Percentiles rank a stretch among this genome's conserved stretches.
phyloP scores from a whole-genome alignment of 2,113 vertebrate genomes.

The Xyliphius kryptos region DNA sequence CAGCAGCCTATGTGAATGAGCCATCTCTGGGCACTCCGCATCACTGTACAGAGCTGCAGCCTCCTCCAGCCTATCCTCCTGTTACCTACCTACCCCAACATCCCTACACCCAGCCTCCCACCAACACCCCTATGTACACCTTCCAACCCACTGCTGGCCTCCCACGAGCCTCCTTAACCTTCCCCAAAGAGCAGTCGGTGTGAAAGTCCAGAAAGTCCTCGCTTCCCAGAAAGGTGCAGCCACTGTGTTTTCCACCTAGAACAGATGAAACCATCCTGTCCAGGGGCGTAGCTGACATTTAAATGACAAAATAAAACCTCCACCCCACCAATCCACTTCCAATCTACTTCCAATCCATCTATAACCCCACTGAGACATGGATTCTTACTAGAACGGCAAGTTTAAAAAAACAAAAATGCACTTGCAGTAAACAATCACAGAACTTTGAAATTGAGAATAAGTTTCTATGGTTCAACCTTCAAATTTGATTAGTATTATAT shows the following conservation, averaged over 20 bases:
- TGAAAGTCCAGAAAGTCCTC: slow-evolving; percentile 43
- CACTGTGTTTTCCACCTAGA: slow-evolving; percentile 13
- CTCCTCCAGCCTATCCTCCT: slow-evolving; percentile 59
- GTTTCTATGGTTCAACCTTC: too few species aligned
- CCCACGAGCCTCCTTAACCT: slow-evolving; percentile 65
- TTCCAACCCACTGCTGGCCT: slow-evolving; percentile 66
- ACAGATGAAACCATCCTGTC: slow-evolving; percentile 26
- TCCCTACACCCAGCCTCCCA: slow-evolving; percentile 59
- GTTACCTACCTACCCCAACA: slow-evolving; percentile 67
- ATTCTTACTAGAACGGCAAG: too few species aligned
- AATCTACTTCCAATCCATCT: too few species aligned
- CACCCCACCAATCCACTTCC: too few species aligned
- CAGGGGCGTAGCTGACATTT: background rate
- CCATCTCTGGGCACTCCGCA: slow-evolving; percentile 60
- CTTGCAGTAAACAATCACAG: too few species aligned
- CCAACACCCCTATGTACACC: slow-evolving; percentile 63
- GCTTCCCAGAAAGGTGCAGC: slow-evolving; percentile 2
- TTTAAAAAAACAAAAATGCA: too few species aligned
- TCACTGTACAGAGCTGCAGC: slow-evolving; percentile 59
- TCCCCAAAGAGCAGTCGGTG: slow-evolving; percentile 81
- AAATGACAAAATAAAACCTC: too few species aligned
- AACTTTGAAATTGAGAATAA: too few species aligned
- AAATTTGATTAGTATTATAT: too few species aligned
- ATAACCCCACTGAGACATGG: too few species aligned
- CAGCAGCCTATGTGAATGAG: slow-evolving; percentile 72